Percentiles rank a stretch among this genome's conserved stretches.
Evolutionary conservation across 2,888 invertebrate genomes (phyloP).

Genomic region (Hololepta plana): DNA sequence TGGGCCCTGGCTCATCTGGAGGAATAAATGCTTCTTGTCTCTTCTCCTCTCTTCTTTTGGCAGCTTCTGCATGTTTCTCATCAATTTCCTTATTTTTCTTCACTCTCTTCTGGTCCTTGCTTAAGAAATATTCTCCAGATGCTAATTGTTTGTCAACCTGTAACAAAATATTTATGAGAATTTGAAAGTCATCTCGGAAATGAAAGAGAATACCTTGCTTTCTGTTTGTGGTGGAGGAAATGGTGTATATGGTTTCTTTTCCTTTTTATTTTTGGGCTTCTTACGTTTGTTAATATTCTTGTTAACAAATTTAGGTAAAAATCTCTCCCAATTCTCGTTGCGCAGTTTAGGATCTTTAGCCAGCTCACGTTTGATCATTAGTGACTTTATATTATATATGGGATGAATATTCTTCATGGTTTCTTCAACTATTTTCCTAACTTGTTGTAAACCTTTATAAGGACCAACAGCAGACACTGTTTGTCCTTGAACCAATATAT

Average conservation of each 20-base stretch:
- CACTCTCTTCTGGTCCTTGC: slow-evolving; percentile 57
- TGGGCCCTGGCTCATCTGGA: slow-evolving; percentile 50
- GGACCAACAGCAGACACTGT: slow-evolving; percentile 96
- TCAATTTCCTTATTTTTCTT: slow-evolving; percentile 56
- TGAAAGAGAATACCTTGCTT: slow-evolving; percentile 73
- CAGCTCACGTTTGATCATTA: slow-evolving; percentile 94
- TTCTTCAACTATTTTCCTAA: slow-evolving; percentile 79
- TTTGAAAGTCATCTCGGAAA: slow-evolving; percentile 2
- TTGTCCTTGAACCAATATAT: slow-evolving; percentile 91
- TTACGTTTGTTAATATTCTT: slow-evolving; percentile 81
- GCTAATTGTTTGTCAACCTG: slow-evolving; percentile 75
- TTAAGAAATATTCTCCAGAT: slow-evolving; percentile 94
- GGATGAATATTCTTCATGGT: slow-evolving; percentile 99
- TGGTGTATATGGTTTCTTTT: slow-evolving; percentile 91
- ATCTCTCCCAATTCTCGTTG: slow-evolving; percentile 92
- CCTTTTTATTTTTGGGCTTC: slow-evolving; percentile 69
- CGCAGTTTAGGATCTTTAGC: slow-evolving; percentile 82
- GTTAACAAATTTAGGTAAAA: slow-evolving; percentile 78
- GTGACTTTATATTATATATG: slow-evolving; percentile 89
- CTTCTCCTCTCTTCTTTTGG: slow-evolving; percentile 54
- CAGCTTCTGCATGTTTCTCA: slow-evolving; percentile 58
- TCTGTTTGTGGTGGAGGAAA: slow-evolving; percentile 90
- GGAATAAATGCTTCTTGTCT: slow-evolving; percentile 69
- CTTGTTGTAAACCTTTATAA: slow-evolving; percentile 74
- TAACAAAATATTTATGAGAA: slow-evolving; percentile 10